Base-by-base conservation (phyloP, 2,113 vertebrate genomes). In the Crypturellus undulatus region DNA sequence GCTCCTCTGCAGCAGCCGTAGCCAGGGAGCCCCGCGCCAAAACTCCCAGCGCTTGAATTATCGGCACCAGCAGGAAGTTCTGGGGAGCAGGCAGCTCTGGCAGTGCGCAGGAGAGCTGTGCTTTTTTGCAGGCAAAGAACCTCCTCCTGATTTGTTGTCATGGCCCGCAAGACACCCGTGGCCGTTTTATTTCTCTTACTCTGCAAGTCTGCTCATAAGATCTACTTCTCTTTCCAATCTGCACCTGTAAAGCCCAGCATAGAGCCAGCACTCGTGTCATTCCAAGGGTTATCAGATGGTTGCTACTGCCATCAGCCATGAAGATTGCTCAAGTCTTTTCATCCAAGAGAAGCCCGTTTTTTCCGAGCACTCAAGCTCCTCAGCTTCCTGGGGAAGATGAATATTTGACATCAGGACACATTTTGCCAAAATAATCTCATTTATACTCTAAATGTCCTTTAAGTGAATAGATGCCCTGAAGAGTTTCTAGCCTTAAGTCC, bases 1-100 rank as follows among this genome's bases (percentile, higher is more conserved):
- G n/a, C 18, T 80, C 11, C 47, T 6, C 0, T 4, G 56, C 30
- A 43, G 43, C 0, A 8, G 17, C 36, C 42, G 56, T 12, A 36
- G 32, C 42, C 70, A 15, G 64, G 58, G 36, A 43, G 43, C 7
- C 7, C 7, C 13, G 8, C 2, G 2, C 47, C 22, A 56, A 86
- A 68, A 26, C 21, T 43, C 47, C 21, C 63, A 51, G 28, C 13
- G 30, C 34, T 25, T 1, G 1, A 30, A 34, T 12, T 15, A 18
- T 51, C 9, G 62, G 22, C 14, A 20, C 4, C 0, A 54, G 32
- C 32, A 62, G 25, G 36, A 14, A 12, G 40, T 25, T n/a, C 24
- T 21, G 14, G 4, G 51, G 58, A 12, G 58, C 7, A 1, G 4
- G 9, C 4, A 2, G 24, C 10, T 6, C 28, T 14, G 28, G 34